Conservation (phyloP, 2,797 vertebrate genomes). For the Enteromius paludinosus region DNA sequence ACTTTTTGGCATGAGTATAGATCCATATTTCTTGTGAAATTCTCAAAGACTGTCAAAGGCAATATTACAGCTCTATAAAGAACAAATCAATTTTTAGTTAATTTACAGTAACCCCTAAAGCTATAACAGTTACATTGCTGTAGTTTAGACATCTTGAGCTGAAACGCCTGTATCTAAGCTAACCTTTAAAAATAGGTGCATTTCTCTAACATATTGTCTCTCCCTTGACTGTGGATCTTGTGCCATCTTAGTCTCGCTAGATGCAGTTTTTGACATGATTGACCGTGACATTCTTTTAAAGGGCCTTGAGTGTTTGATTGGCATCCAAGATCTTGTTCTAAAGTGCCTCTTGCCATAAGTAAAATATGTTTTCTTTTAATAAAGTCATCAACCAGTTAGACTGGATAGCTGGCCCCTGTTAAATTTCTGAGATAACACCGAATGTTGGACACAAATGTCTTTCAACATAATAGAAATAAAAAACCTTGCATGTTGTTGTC, state of each 20-base stretch:
- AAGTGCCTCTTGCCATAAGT: neutral
- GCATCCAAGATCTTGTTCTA: neutral
- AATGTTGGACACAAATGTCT: neutral
- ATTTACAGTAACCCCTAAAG: neutral
- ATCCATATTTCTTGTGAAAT: neutral
- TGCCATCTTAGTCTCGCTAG: neutral
- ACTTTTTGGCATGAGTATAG: neutral
- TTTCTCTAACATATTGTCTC: neutral
- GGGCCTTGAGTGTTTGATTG: slow-evolving; percentile 2
- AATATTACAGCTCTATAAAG: neutral
- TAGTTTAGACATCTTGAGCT: neutral
- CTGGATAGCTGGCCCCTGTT: neutral
- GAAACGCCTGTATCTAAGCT: neutral
- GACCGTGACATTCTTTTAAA: slow-evolving; percentile 30
- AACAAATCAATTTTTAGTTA: neutral
- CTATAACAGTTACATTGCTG: neutral
- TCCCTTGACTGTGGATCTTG: neutral
- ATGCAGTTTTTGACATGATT: slow-evolving; percentile 29
- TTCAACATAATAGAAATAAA: neutral
- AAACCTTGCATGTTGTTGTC: neutral
- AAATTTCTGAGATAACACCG: neutral
- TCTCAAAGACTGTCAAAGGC: neutral
- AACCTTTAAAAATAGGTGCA: neutral
- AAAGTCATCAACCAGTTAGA: neutral
- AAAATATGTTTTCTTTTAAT: neutral